Conservation (phyloP, 2,113 vertebrate species). For the Sinosuthora webbiana region DNA sequence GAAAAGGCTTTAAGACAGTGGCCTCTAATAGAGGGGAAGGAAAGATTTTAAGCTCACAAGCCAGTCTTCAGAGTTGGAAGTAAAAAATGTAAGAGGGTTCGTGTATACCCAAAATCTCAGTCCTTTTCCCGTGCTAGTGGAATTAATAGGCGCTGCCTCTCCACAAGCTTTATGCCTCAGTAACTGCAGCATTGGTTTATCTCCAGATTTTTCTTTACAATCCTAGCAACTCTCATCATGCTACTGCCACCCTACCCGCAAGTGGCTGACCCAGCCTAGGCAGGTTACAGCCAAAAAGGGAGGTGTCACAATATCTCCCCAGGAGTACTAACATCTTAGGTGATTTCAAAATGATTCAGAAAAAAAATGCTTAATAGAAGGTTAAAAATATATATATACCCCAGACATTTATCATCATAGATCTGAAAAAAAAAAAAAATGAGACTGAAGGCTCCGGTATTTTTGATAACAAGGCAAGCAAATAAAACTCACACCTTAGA, state of each 20-base stretch:
- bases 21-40: rapidly evolving
- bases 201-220: not conserved
- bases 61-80: not conserved
- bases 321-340: not conserved
- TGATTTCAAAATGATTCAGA: not conserved
- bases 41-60: not conserved
- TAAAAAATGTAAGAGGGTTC: not conserved
- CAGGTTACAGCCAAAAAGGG: not conserved
- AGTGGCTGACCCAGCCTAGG: not conserved
- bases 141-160: not conserved
- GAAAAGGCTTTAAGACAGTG: not conserved
- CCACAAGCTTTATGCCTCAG: not conserved
- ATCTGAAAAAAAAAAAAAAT: not conserved
- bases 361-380: not conserved
- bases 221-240: not conserved
- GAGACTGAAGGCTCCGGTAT: not conserved
- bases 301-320: not conserved
- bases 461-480: not conserved
- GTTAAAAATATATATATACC: too few relatives aligned
- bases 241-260: not conserved
- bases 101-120: not conserved
- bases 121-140: not conserved
- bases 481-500: not conserved
- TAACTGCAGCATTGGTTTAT: not conserved
- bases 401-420: not conserved